Conservation (phyloP, 2,113 vertebrate genomes). For the Psilopogon haemacephalus region DNA sequence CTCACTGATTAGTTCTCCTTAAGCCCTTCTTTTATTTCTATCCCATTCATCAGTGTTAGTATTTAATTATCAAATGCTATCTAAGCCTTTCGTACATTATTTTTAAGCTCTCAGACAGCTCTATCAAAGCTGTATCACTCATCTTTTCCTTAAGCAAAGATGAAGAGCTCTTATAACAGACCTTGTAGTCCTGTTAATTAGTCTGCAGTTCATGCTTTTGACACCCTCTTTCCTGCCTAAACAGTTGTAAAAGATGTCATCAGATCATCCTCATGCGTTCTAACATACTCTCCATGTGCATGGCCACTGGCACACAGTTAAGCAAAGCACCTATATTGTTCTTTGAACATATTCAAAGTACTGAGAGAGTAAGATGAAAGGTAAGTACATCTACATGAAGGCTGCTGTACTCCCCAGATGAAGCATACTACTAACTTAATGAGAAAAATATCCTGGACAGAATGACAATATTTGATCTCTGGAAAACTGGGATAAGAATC, state of each 20-base stretch:
- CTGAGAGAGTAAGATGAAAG: neutral
- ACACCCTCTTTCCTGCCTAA: neutral
- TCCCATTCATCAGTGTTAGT: neutral
- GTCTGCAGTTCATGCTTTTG: neutral
- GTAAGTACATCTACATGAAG: neutral
- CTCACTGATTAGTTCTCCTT: neutral
- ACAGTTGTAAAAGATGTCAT: neutral
- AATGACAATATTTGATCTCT: neutral
- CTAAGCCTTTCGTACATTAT: neutral
- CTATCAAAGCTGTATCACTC: neutral
- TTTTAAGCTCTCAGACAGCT: neutral
- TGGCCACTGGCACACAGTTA: neutral
- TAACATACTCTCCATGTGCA: neutral
- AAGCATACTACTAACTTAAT: neutral
- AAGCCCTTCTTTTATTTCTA: neutral
- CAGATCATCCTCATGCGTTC: neutral
- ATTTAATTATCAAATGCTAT: neutral
- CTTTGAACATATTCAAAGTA: neutral
- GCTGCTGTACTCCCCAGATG: neutral
- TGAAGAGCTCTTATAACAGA: neutral
- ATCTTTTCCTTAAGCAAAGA: neutral
- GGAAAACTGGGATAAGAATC: neutral
- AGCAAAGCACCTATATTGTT: neutral
- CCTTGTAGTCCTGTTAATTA: neutral
- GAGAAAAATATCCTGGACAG: neutral